Percentiles rank a stretch among this genome's conserved stretches.
These are phyloP conservation scores for Drosophila antonietae DNA, from an alignment of 2,888 invertebrate genomes.

Conservation along the genomic window DNA sequence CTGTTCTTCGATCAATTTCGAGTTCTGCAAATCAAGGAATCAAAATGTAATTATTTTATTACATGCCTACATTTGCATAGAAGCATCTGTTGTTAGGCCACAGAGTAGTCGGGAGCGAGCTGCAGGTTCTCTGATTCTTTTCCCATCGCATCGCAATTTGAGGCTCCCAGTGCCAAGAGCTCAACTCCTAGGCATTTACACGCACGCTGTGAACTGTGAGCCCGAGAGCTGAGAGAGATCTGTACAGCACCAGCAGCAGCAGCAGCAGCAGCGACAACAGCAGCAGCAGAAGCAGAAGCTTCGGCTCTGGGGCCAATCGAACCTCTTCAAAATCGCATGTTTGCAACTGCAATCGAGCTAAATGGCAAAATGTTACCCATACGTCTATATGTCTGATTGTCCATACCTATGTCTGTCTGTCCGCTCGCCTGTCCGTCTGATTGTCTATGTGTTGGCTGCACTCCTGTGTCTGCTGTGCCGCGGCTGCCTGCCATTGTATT, in stretches of 20 bases:
- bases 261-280: slow-evolving; percentile 19
- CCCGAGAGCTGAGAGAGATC: slow-evolving; percentile 12
- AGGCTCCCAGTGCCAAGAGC: slow-evolving; percentile 12
- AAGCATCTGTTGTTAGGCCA: slow-evolving; percentile 27
- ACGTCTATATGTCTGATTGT: slow-evolving; percentile 62
- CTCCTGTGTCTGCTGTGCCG: slow-evolving; percentile 40
- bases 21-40: slow-evolving; percentile 32
- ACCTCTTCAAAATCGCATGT: slow-evolving; percentile 80
- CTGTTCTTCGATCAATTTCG: slow-evolving; percentile 23
- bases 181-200: slow-evolving; percentile 50
- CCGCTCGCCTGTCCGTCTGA: slow-evolving; percentile 3
- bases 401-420: slow-evolving; percentile 29
- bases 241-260: slow-evolving; percentile 10
- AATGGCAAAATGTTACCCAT: slow-evolving; percentile 77
- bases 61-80: slow-evolving; percentile 67
- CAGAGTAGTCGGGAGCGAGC: slow-evolving; percentile 13
- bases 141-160: slow-evolving; percentile 53
- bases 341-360: slow-evolving; percentile 81
- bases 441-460: slow-evolving; percentile 27
- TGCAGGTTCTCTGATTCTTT: slow-evolving; percentile 42
- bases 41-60: slow-evolving; percentile 67
- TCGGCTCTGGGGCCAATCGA: slow-evolving; percentile 69
- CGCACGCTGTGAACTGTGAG: slow-evolving; percentile 55
- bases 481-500: slow-evolving; percentile 70
- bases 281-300: slow-evolving; percentile 32